phyloP scores from a whole-genome alignment of 2,113 vertebrate genomes.

The Psilopogon haemacephalus region DNA sequence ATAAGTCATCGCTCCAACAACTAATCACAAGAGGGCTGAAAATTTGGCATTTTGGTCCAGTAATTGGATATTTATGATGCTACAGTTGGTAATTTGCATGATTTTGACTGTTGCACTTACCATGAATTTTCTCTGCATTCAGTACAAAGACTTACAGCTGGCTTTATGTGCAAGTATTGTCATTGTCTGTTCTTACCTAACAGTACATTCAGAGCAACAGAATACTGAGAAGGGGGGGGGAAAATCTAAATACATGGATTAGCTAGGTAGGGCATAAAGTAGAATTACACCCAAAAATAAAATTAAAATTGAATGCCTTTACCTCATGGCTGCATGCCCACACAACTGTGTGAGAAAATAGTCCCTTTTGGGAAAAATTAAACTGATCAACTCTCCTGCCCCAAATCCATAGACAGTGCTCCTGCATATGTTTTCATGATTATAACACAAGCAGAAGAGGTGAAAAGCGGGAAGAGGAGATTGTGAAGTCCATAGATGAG shows the following conservation, averaged over 20 bases:
- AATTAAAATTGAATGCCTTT: background rate
- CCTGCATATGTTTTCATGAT: background rate
- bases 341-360: background rate
- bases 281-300: background rate
- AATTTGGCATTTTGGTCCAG: constrained; percentile 54
- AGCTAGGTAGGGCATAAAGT: background rate
- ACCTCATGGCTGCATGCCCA: background rate
- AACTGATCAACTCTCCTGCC: background rate
- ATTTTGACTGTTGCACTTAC: constrained; percentile 40
- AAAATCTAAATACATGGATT: background rate
- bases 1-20: constrained; percentile 65
- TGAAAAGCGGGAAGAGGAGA: background rate
- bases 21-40: constrained; percentile 53
- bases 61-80: constrained; percentile 62
- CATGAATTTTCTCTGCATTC: constrained; percentile 24
- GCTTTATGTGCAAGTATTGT: background rate
- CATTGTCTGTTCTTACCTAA: background rate
- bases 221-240: background rate
- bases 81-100: constrained; percentile 63
- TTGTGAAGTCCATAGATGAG: background rate
- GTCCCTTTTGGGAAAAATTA: background rate
- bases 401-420: background rate
- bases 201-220: background rate
- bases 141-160: background rate
- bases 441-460: background rate